Base-by-base conservation (phyloP, 2,797 vertebrate species). In the Protonibea diacanthus region DNA sequence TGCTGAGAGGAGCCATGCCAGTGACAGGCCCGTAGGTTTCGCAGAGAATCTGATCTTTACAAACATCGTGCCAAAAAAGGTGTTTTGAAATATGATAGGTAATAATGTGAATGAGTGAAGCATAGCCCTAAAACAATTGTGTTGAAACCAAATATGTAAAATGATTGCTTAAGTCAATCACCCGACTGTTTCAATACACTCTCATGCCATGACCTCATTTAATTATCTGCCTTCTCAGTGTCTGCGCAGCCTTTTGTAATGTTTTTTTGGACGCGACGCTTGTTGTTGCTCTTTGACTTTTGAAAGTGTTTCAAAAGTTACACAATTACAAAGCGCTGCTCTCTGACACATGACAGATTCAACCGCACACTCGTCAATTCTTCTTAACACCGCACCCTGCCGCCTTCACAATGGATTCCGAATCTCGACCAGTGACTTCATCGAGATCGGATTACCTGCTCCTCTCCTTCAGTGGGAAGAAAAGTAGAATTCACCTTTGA, bases 401-500 rank as follows among this genome's bases (percentile, higher is more conserved):
- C 20, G 64, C 74, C 44, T 47, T 66, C 84, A 93, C 92, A 92
- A 90, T 87, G 83, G 80, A 82, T 80, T 72, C 78, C 80, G 87
- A 87, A 87, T 89, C 86, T 89, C 73, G 80, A 71, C 76, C 47
- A 42, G 61, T 94, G 91, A 95, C 93, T 91, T 95, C 88, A 93
- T 84, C 84, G 59, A 62, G 91, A 88, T 95, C 75, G 38, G 68
- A 85, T 95, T 94, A 90, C 93, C 81, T 71, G 38, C 33, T 61
- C 47, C 21, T 47, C 70, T 71, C 51, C 69, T 72, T 86, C 71
- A 63, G 14, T 84, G 61, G 64, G 76, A 90, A 81, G 80, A 87
- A 84, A 87, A 86, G 83, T 74, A 76, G 72, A 81, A 78, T 81
- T 88, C 67, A 90, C 91, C 90, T 90, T 79, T 91, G 82, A 93